Evolutionary conservation across 2,888 invertebrate genomes (phyloP).

Genomic region (Apamea epomidion): DNA sequence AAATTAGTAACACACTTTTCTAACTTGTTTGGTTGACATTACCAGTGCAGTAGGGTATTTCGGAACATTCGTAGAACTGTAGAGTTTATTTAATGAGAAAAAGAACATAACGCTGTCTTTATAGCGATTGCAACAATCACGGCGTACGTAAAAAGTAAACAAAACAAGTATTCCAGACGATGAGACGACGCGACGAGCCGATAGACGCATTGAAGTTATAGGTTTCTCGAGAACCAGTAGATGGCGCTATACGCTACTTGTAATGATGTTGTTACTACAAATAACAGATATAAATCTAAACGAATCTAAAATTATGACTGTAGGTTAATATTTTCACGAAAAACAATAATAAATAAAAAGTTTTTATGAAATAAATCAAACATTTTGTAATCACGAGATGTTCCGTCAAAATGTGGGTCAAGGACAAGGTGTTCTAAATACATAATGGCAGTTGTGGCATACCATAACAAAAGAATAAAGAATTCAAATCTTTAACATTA

Average conservation of each 20-base stretch:
- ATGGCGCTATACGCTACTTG: conserved; percentile 48
- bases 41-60: neutral
- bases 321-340: neutral
- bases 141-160: conserved; percentile 1
- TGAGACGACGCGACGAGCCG: neutral
- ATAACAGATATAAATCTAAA: neutral
- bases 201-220: conserved; percentile 10
- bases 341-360: neutral
- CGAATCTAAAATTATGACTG: neutral
- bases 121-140: neutral
- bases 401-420: conserved; percentile 78
- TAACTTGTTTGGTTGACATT: neutral
- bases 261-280: neutral
- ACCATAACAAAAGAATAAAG: conserved; percentile 32
- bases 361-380: neutral
- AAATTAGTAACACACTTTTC: neutral
- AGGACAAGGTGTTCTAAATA: conserved; percentile 76
- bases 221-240: conserved; percentile 27
- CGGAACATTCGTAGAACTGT: neutral
- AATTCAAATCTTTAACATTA: neutral
- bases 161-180: conserved; percentile 3
- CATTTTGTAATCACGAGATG: conserved; percentile 75
- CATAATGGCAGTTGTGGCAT: conserved; percentile 34
- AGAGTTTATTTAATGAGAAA: neutral
- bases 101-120: neutral